A percentile compares a stretch with the other conserved stretches of the same genome.
phyloP scores from a whole-genome alignment of 2,888 invertebrate genomes.

The Epirrita christyi region DNA sequence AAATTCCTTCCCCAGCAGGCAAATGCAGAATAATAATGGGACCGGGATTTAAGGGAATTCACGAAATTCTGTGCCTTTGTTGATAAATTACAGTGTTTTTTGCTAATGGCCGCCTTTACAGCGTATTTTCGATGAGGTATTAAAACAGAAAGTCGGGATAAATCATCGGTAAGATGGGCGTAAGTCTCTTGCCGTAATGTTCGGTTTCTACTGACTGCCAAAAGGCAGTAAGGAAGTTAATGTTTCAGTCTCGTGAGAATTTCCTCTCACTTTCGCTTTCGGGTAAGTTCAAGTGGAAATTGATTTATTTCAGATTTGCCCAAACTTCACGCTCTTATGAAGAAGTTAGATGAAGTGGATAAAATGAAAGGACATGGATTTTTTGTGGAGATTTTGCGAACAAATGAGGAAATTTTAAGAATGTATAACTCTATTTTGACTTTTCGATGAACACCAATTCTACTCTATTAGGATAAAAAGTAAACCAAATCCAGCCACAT shows the following conservation, averaged over 20 bases:
- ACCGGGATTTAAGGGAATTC: slow-evolving; percentile 64
- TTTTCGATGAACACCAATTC: too few relatives aligned
- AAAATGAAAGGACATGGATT: neutral
- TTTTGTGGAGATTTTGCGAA: too few relatives aligned
- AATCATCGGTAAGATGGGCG: slow-evolving; percentile 32
- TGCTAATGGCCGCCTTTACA: slow-evolving; percentile 67
- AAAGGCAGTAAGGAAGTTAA: neutral
- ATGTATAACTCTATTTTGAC: too few relatives aligned
- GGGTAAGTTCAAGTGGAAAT: neutral
- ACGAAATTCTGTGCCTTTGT: slow-evolving; percentile 65
- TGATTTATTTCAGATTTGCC: neutral
- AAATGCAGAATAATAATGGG: slow-evolving; percentile 73
- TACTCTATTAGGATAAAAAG: too few relatives aligned
- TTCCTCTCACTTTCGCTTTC: neutral
- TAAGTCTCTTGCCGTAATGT: neutral
- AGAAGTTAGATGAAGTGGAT: too few relatives aligned
- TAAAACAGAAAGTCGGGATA: slow-evolving; percentile 39
- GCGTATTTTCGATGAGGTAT: slow-evolving; percentile 50
- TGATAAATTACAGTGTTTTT: slow-evolving; percentile 79
- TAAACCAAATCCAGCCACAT: too few relatives aligned
- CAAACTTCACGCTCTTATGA: neutral
- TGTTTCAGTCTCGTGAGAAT: slow-evolving; percentile 5
- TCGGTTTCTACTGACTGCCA: neutral
- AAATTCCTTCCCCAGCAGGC: slow-evolving; percentile 68
- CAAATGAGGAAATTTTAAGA: too few relatives aligned